A percentile compares a stretch with the other conserved stretches of the same genome.
phyloP scores from a whole-genome alignment of 1,140 invertebrate genomes.

The Drosophila bipectinata region DNA sequence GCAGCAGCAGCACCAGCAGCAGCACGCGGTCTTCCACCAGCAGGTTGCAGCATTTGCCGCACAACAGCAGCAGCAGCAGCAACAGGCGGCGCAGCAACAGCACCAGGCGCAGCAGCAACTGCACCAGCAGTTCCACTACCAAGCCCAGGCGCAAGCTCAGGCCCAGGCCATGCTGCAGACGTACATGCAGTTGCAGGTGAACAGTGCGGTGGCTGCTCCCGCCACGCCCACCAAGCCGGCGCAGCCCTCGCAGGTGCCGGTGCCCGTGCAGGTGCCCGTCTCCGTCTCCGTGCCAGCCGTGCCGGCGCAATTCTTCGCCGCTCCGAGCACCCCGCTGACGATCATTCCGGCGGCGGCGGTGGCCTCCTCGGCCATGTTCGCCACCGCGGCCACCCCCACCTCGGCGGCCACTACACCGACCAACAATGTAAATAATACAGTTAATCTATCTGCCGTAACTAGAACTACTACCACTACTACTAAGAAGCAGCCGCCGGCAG shows the following conservation, averaged over 20 bases:
- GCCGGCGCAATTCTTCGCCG: constrained; percentile 65
- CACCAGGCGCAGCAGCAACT: constrained; percentile 49
- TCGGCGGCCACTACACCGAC: constrained; percentile 77
- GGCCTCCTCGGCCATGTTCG: constrained; percentile 71
- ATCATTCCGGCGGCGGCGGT: constrained; percentile 71
- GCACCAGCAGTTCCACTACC: constrained; percentile 74
- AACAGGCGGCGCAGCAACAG: constrained; percentile 34
- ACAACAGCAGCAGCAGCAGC: constrained; percentile 54
- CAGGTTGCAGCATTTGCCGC: constrained; percentile 57
- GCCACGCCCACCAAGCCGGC: constrained; percentile 71
- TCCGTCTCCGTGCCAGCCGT: constrained; percentile 25
- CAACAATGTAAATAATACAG: constrained; percentile 83
- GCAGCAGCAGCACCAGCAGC: constrained; percentile 58
- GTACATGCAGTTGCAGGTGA: constrained; percentile 81
- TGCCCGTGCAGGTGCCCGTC: constrained; percentile 26
- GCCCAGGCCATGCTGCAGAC: constrained; percentile 80
- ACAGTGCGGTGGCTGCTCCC: constrained; percentile 64
- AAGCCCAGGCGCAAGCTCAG: constrained; percentile 52
- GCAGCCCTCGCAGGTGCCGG: constrained; percentile 20
- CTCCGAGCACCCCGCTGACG: constrained; percentile 72
- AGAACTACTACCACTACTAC: constrained; percentile 81
- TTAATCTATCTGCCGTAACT: constrained; percentile 83
- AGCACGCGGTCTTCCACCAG: constrained; percentile 53
- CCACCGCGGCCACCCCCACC: constrained; percentile 70
- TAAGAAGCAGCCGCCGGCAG: constrained; percentile 71